Evolutionary conservation across 2,888 invertebrate genomes (phyloP).

Genomic region (Heliconius charithonia): DNA sequence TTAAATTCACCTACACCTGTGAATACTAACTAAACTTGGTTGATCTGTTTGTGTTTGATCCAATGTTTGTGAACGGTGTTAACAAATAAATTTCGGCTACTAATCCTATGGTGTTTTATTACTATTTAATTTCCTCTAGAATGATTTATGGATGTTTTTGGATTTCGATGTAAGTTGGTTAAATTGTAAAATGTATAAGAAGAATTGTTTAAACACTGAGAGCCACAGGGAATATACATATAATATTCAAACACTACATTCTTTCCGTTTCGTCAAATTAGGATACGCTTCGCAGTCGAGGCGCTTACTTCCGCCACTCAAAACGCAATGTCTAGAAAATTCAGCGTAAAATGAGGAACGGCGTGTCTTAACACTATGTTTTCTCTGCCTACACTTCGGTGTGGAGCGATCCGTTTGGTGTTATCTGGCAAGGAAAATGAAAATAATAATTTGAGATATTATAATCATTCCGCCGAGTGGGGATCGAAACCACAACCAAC

Average conservation of each 20-base stretch:
- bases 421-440: not conserved
- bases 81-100: slow-evolving; percentile 53
- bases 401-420: too few relatives aligned
- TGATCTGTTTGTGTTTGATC: slow-evolving; percentile 46
- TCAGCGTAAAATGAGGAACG: too few relatives aligned
- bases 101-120: not conserved
- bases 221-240: too few relatives aligned
- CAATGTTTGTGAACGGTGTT: slow-evolving; percentile 47
- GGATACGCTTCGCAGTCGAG: too few relatives aligned
- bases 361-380: too few relatives aligned
- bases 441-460: not conserved
- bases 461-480: not conserved
- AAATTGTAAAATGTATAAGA: not conserved
- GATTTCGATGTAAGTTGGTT: too few relatives aligned
- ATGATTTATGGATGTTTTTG: not conserved
- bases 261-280: not conserved
- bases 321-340: too few relatives aligned
- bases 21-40: slow-evolving; percentile 44
- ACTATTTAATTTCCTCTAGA: not conserved
- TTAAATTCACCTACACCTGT: slow-evolving; percentile 35
- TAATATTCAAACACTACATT: not conserved
- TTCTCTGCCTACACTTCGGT: too few relatives aligned
- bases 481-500: not conserved
- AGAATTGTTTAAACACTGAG: too few relatives aligned
- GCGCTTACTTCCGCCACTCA: too few relatives aligned